These are phyloP conservation scores for Euzophera pinguis DNA, from an alignment of 2,888 invertebrate genomes.

Conservation along the genomic window DNA sequence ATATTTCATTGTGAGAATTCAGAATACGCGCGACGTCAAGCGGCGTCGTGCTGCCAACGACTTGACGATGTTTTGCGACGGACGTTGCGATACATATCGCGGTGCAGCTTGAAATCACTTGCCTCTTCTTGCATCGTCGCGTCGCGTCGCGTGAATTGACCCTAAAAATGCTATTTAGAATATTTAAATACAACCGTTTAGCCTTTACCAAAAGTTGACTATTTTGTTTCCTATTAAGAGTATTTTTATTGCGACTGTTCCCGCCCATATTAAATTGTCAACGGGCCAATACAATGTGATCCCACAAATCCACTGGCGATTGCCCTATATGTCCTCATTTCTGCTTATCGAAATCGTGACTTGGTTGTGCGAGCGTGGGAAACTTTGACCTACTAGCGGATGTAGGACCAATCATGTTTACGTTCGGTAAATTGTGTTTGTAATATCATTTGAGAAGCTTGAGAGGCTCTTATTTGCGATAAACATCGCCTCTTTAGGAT, in stretches of 20 bases:
- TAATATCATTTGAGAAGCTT: not conserved
- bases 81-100: too few relatives aligned
- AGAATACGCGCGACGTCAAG: too few relatives aligned
- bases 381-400: conserved; percentile 2
- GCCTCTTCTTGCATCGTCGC: too few relatives aligned
- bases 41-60: too few relatives aligned
- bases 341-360: conserved; percentile 67
- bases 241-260: conserved; percentile 45
- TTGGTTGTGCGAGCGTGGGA: conserved; percentile 41
- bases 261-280: conserved; percentile 48
- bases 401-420: not conserved
- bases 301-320: conserved; percentile 40
- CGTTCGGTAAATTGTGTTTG: not conserved
- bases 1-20: too few relatives aligned
- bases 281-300: conserved; percentile 36
- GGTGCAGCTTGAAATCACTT: too few relatives aligned
- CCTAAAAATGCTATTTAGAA: too few relatives aligned
- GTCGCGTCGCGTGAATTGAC: too few relatives aligned
- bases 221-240: conserved; percentile 41
- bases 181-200: too few relatives aligned
- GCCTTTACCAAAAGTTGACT: conserved; percentile 19
- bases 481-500: too few relatives aligned
- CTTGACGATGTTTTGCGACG: too few relatives aligned
- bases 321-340: conserved; percentile 44
- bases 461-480: too few relatives aligned